Base-by-base conservation (phyloP, 2,113 vertebrate species). In the Dissostichus mawsoni region DNA sequence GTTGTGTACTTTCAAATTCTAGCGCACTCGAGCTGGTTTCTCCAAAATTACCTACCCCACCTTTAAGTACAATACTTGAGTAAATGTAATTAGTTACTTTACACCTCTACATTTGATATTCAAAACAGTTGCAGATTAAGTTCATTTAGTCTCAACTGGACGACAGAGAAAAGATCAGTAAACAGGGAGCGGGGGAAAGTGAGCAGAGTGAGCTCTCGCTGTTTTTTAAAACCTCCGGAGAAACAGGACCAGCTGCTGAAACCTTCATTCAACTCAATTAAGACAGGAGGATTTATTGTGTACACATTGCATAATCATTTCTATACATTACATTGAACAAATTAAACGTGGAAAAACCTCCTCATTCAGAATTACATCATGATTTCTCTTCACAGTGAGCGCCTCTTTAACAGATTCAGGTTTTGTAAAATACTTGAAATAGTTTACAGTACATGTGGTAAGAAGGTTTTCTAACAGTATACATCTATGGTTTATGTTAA, bases 361-460 rank as follows among this genome's bases (percentile, higher is more conserved):
- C 14, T 23, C 25, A 4, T 20, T 51, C 16, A 51, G 29, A 67
- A 29, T 67, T 10, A 79, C 13, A 59, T 8, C 17, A 18, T 6
- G 17, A n/a, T 53, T 50, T 13, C 56, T 67, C n/a, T 52, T 63
- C 8, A 20, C 20, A 20, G 20, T 70, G 47, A 14, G 8, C 7
- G 48, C 2, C 11, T 71, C 16, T 45, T 52, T 41, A 33, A 68
- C 1, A 48, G 17, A 55, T 76, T 63, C 3, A 3, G 4, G 10
- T 29, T 61, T 41, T 51, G 36, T 14, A 41, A 33, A 75, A 77
- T 65, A 63, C 56, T n/a, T 16, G 36, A 67, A 55, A 57, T 64
- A 0, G 45, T 55, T 36, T 5, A 58, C 58, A 36, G 41, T 20
- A 29, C 5, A 45, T 67, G 44, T 55, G 0, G 55, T 5, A n/a